phyloP scores from a whole-genome alignment of 2,797 vertebrate genomes.

The Aplochiton taeniatus region DNA sequence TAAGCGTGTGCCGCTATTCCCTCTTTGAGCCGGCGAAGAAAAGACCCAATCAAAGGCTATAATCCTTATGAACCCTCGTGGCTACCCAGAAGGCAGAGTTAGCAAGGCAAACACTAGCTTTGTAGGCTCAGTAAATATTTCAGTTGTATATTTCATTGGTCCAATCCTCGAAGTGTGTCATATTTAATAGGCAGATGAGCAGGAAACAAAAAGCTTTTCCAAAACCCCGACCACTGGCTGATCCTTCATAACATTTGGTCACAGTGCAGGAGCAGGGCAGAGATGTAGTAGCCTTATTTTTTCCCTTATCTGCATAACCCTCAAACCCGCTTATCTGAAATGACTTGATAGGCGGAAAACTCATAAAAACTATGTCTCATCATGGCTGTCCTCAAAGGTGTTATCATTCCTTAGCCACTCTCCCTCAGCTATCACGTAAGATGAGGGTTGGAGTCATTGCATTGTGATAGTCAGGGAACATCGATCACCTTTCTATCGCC shows the following conservation, averaged over 20 bases:
- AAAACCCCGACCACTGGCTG: background rate
- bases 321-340: too few relatives aligned
- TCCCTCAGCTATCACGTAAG: too few relatives aligned
- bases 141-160: background rate
- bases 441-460: too few relatives aligned
- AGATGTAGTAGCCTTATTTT: too few relatives aligned
- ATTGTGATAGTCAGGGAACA: too few relatives aligned
- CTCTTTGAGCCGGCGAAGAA: conserved; percentile 35
- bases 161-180: background rate
- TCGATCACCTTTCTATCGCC: too few relatives aligned
- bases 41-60: conserved; percentile 2
- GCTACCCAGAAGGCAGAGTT: conserved; percentile 17
- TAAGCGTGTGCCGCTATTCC: conserved; percentile 21
- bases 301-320: background rate
- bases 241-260: background rate
- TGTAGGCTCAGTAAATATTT: conserved; percentile 1
- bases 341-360: too few relatives aligned
- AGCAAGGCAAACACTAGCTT: background rate
- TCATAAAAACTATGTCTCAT: too few relatives aligned
- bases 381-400: too few relatives aligned
- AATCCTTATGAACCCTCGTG: conserved; percentile 4
- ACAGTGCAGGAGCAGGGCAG: too few relatives aligned
- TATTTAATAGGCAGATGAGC: background rate
- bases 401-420: too few relatives aligned
- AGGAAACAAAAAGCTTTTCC: background rate